Evolutionary conservation across 2,888 invertebrate species (phyloP), one percentile per base, ranked within the genome.

Genomic region (Altica lythri): DNA sequence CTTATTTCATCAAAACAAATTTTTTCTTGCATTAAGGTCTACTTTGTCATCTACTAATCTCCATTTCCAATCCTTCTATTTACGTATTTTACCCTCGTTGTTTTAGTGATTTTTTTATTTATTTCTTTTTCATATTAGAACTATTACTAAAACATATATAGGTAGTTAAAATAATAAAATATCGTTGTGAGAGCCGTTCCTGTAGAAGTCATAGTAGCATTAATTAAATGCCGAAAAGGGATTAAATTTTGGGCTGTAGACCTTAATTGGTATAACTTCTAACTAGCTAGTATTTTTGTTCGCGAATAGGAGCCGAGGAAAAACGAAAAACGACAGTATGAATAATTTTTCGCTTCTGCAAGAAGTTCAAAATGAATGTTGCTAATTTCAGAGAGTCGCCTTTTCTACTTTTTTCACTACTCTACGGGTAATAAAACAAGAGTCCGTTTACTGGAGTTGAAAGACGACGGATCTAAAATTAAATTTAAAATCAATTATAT

Each of bases 301-400:
- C 17, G 22, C 22, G 18, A 10, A 22, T 22, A 16, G 34, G 8
- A 2, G 30, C 12, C 10, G n/a, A 9, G n/a, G 27, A 9, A 27
- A 29, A 29, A 29, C 29, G 34, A 47, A 53, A 53, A 50, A 49
- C 44, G 50, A 50, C 47, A 30, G 42, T 32, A 50, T 49, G 52
- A 55, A 60, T 55, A 57, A 58, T 62, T 64, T 61, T 61, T 61
- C 55, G 54, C 53, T 53, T 56, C 60, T 59, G 60, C 57, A 54
- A 58, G 52, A 54, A 58, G 55, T 53, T 46, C 40, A 32, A 48
- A 51, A 54, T 48, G 64, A 64, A 67, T 66, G 62, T 56, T 48
- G 56, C 60, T 63, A 66, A 66, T 67, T 67, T 59, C 56, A 47
- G 44, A 37, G 57, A 45, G 45, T 40, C 40, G 30, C 25, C 37